Conservation (phyloP, 53 echinoderm and acorn worm species). For the Apostichopus leukothele region DNA sequence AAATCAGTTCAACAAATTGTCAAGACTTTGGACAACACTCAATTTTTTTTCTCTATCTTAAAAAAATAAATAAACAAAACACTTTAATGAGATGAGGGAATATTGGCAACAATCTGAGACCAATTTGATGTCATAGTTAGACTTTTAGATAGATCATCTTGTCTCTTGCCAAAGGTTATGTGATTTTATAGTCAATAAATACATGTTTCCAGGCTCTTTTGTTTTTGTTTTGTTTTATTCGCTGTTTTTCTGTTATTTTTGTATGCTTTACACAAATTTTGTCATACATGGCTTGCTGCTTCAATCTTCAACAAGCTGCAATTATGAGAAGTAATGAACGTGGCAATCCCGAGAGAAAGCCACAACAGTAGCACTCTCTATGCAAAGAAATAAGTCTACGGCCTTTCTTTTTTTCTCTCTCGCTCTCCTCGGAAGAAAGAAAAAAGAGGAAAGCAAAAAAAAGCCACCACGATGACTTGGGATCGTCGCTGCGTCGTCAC, state of each 20-base stretch:
- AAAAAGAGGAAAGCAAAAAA: background rate
- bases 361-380: background rate
- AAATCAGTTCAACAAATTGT: too few relatives aligned
- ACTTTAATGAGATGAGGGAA: background rate
- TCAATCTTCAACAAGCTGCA: background rate
- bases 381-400: slow-evolving; percentile 1
- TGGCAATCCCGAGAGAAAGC: slow-evolving; percentile 6
- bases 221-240: background rate
- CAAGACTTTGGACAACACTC: too few relatives aligned
- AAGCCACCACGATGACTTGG: background rate
- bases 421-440: background rate
- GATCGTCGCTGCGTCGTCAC: background rate
- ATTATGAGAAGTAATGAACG: background rate
- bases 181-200: background rate
- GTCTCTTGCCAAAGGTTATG: background rate
- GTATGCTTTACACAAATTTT: background rate
- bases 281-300: slow-evolving; percentile 3
- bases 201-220: background rate
- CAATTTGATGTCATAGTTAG: background rate
- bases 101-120: background rate
- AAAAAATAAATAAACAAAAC: too few relatives aligned
- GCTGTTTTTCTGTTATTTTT: background rate
- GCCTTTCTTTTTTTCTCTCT: background rate
- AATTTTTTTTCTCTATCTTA: too few relatives aligned
- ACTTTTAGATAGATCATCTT: background rate